A percentile compares a stretch with the other conserved stretches of the same genome.
phyloP scores from a whole-genome alignment of 2,888 invertebrate genomes.

The Bhutanitis thaidina region DNA sequence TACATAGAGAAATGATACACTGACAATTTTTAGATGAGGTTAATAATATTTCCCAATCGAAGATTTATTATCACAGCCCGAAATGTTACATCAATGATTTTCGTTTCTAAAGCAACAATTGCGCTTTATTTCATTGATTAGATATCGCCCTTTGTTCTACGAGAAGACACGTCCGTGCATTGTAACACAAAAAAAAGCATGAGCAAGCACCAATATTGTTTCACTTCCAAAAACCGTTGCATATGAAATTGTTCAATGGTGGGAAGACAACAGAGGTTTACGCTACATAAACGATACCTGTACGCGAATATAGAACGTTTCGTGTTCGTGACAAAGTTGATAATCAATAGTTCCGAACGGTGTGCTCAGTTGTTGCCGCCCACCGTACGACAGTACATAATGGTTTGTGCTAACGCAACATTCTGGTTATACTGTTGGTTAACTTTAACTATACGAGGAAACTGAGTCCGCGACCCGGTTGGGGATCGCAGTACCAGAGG shows the following conservation, averaged over 20 bases:
- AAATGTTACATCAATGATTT: no score
- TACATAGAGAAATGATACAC: no score
- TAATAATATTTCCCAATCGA: no score
- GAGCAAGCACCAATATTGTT: slow-evolving; percentile 23
- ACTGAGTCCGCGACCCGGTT: slow-evolving; percentile 1
- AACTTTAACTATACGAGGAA: slow-evolving; percentile 28
- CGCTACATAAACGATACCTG: not conserved
- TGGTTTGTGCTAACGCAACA: slow-evolving; percentile 23
- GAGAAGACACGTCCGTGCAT: slow-evolving; percentile 17
- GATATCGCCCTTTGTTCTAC: not conserved
- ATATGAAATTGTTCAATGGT: slow-evolving; percentile 1
- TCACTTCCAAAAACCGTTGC: slow-evolving; percentile 29
- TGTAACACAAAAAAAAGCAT: slow-evolving; percentile 13
- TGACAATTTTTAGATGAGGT: no score
- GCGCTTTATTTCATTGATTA: not conserved
- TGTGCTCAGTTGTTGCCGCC: not conserved
- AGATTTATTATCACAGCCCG: no score
- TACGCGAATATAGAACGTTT: not conserved
- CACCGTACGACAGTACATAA: slow-evolving; percentile 2
- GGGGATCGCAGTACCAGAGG: no score
- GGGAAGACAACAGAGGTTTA: not conserved
- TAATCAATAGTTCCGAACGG: not conserved
- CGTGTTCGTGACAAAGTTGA: slow-evolving; percentile 1
- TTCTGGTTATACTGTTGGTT: slow-evolving; percentile 29
- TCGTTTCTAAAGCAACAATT: not conserved